Evolutionary conservation across 2,797 vertebrate genomes (phyloP).

Genomic region (Microtus obscurus): DNA sequence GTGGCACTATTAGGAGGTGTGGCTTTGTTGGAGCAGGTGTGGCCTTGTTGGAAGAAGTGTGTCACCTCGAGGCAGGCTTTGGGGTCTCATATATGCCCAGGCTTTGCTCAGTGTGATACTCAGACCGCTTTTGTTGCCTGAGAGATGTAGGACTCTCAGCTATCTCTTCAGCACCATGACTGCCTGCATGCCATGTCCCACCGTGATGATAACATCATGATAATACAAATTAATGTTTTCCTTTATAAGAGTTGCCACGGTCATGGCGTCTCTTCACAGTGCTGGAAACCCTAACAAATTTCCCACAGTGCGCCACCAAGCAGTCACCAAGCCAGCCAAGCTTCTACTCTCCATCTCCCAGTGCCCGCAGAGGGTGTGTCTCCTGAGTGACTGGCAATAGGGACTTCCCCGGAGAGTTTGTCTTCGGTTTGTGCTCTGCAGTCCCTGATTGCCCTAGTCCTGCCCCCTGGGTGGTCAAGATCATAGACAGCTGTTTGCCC

Average conservation of each 20-base stretch:
- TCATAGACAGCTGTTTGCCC: neutral
- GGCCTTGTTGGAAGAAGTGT: neutral
- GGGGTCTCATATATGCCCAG: neutral
- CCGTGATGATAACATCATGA: neutral
- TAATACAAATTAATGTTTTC: too few species aligned
- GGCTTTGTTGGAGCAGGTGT: neutral
- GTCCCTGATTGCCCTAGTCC: constrained; percentile 23
- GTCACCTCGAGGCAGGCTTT: neutral
- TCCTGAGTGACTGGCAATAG: too few species aligned
- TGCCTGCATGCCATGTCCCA: neutral
- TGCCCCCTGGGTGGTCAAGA: constrained; percentile 67
- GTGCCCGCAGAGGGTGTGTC: neutral
- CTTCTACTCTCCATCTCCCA: rapidly evolving
- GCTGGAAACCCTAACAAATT: neutral
- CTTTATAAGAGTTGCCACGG: neutral
- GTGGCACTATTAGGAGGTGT: neutral
- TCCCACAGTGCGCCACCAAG: neutral
- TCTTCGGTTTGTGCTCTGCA: constrained; percentile 37
- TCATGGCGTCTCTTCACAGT: neutral
- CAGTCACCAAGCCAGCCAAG: neutral
- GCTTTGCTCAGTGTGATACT: neutral
- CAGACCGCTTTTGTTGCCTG: neutral
- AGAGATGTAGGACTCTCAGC: neutral
- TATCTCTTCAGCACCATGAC: neutral
- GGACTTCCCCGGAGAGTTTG: neutral